Percentiles rank a stretch among this genome's conserved stretches.
Evolutionary conservation across 2,113 vertebrate genomes (phyloP).

Genomic region (Crotalus tigris): DNA sequence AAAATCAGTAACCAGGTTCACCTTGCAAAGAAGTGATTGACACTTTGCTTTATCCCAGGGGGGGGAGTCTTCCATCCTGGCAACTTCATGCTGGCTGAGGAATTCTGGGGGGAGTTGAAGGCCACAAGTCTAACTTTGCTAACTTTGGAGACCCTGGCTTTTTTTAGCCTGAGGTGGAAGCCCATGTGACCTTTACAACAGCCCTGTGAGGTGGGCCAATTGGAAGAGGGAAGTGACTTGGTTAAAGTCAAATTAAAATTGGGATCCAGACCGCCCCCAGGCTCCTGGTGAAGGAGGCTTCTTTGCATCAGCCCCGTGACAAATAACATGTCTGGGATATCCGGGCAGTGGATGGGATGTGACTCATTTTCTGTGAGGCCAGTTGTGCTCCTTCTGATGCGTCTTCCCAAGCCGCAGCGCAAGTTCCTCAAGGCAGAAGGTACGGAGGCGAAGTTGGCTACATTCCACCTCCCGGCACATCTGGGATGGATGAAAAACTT

Average conservation of each 20-base stretch:
- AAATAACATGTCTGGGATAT: background rate
- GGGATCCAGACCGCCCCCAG: background rate
- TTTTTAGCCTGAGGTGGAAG: background rate
- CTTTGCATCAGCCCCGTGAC: fast-evolving
- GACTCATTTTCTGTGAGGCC: background rate
- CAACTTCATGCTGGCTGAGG: background rate
- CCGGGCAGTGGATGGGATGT: background rate
- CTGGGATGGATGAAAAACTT: too few species aligned
- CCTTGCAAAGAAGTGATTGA: background rate
- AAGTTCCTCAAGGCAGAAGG: background rate
- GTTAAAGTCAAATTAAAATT: background rate
- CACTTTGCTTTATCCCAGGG: background rate
- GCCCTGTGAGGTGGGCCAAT: background rate
- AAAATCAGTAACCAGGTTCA: background rate
- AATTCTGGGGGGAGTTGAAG: background rate
- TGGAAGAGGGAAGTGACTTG: background rate
- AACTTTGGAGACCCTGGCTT: background rate
- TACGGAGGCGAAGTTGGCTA: background rate
- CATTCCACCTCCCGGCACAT: too few species aligned
- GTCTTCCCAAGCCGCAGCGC: background rate
- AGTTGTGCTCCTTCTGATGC: background rate
- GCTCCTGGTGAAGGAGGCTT: background rate
- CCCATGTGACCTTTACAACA: background rate
- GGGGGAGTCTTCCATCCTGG: background rate
- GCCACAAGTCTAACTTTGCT: background rate